phyloP scores from a whole-genome alignment of 2,113 vertebrate genomes.

The Rhinoderma darwinii region DNA sequence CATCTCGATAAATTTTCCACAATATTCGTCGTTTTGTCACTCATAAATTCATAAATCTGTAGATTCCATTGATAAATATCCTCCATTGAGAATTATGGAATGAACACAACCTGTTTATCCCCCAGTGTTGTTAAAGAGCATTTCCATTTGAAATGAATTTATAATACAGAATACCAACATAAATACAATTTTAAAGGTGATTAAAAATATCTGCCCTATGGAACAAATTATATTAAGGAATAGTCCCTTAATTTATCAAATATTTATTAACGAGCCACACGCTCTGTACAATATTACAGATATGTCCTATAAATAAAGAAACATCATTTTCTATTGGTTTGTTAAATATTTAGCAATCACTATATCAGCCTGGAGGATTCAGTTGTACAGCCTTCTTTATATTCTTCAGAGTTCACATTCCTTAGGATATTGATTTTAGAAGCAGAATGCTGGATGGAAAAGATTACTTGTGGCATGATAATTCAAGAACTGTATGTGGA shows the following conservation, averaged over 20 bases:
- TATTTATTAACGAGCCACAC: not conserved
- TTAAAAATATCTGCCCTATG: too few relatives aligned
- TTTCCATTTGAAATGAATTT: too few relatives aligned
- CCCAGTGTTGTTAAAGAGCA: too few relatives aligned
- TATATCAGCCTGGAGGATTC: not conserved
- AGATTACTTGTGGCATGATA: constrained; percentile 33
- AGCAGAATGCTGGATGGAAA: not conserved
- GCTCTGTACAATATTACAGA: too few relatives aligned
- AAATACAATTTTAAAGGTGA: too few relatives aligned
- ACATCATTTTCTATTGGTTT: not conserved
- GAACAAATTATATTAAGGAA: not conserved
- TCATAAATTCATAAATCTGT: too few relatives aligned
- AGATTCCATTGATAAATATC: too few relatives aligned
- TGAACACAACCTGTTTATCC: too few relatives aligned
- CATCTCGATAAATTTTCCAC: too few relatives aligned
- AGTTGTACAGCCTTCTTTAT: constrained; percentile 39
- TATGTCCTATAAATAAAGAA: not conserved
- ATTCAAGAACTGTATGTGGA: constrained; percentile 32
- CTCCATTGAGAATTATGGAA: too few relatives aligned
- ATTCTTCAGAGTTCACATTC: not conserved
- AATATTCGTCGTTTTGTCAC: too few relatives aligned
- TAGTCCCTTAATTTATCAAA: not conserved
- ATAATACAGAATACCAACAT: too few relatives aligned
- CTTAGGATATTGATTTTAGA: constrained; percentile 27
- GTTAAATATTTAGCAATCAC: not conserved